Base-by-base conservation (phyloP, 1,140 invertebrate species). In the Chlorops oryzae region DNA sequence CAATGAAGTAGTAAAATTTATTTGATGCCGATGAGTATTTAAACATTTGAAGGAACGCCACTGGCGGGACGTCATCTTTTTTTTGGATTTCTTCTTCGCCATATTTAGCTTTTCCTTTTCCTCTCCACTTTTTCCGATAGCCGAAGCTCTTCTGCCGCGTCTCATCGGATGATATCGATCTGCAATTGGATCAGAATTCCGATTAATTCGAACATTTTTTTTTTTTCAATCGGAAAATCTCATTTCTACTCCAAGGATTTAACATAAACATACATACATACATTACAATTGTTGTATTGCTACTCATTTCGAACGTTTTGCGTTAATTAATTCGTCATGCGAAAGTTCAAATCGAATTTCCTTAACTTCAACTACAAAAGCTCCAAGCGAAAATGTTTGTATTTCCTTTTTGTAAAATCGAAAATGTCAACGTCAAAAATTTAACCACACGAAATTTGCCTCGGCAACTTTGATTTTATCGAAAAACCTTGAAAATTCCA, bases 1-100 rank as follows among this genome's bases (percentile, higher is more conserved):
- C 85, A 12, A 85, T 53, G 10, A 61, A 53, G 53, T 87, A 78
- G 13, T 83, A 70, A 0, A 75, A 50, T 64, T 79, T 79, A 63
- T 88, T 84, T 25, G 56, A 63, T 0, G 0, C 56, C 23, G 65
- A 59, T 34, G 65, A 54, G 59, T 69, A 69, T 15, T 61, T 60
- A 47, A 61, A 69, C 54, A 69, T 58, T 24, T 50, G 21, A 20
- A 62, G 58, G 45, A 62, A 69, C 13, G 52, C 44, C 3, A 69
- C 59, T 2, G 62, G 56, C 18, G 56, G 28, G 5, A 59, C 23
- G 1, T 69, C 65, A 10, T 69, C 61, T 15, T 69, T 48, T 5
- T 55, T 56, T 18, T 56, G 55, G 6, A n/a, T 40, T 24, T 43
- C 23, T 12, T 28, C 51, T 15, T 38, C 35, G 35, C 35, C 35